Percentiles rank a stretch among this genome's conserved stretches.
These are phyloP conservation scores for Ophioderma brevispina DNA, from an alignment of 35 echinoderm and acorn worm species.

Conservation along the genomic window DNA sequence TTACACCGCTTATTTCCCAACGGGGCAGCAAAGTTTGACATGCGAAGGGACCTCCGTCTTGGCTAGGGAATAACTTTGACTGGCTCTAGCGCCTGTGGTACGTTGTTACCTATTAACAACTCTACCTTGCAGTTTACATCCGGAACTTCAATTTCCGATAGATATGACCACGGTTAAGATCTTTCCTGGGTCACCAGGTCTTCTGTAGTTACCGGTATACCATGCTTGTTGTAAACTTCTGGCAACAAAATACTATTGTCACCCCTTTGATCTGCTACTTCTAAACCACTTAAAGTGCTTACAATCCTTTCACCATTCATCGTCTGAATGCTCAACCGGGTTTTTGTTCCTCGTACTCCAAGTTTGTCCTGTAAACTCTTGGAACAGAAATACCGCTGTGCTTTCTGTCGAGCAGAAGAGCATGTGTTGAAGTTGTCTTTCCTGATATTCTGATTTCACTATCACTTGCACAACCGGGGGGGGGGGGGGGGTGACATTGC, in stretches of 20 bases:
- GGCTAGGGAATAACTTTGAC: not conserved
- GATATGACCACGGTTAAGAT: not conserved
- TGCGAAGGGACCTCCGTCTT: not conserved
- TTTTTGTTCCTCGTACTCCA: not conserved
- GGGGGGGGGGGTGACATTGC: too few relatives aligned
- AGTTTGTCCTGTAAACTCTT: not conserved
- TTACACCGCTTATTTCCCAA: not conserved
- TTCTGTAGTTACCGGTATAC: not conserved
- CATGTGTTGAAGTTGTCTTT: not conserved
- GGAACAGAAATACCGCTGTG: not conserved
- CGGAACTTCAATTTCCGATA: not conserved
- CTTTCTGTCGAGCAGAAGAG: not conserved
- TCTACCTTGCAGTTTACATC: not conserved
- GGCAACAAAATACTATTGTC: not conserved
- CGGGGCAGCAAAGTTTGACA: not conserved
- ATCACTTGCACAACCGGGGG: not conserved
- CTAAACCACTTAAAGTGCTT: not conserved
- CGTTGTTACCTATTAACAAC: not conserved
- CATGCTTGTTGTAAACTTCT: not conserved
- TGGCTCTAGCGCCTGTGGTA: not conserved
- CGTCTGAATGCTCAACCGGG: not conserved
- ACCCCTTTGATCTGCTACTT: not conserved
- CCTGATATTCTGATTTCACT: not conserved
- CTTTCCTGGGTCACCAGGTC: not conserved
- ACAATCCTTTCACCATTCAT: not conserved